Evolutionary conservation across 2,888 invertebrate species (phyloP).

Genomic region (Mongoloraphidia duomilia): DNA sequence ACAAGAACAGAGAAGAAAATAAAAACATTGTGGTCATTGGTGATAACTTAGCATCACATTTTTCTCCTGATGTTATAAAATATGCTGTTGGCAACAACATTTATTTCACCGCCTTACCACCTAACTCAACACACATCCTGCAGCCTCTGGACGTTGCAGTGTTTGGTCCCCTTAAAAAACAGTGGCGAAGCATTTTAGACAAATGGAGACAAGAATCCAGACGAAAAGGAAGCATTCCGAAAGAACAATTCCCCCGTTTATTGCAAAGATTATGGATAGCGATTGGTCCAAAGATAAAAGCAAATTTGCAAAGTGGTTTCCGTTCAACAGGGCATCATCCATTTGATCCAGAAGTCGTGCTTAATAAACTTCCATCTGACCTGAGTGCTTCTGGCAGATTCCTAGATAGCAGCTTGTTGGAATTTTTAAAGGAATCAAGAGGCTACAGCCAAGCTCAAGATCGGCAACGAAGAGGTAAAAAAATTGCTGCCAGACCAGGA

Average conservation of each 20-base stretch:
- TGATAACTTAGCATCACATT: constrained; percentile 18
- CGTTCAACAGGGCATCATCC: constrained; percentile 8
- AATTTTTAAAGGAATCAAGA: constrained; percentile 4
- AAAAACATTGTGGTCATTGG: constrained; percentile 22
- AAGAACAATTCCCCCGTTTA: constrained; percentile 9
- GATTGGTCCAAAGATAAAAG: constrained; percentile 1
- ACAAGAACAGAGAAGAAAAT: too few species aligned
- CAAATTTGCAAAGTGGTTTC: constrained; percentile 6
- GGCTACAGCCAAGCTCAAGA: constrained; percentile 1
- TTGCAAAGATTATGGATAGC: constrained; percentile 5
- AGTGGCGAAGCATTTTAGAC: constrained; percentile 10
- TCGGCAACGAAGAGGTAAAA: neutral
- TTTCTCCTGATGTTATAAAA: constrained; percentile 14
- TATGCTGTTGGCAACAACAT: constrained; percentile 11
- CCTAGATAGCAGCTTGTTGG: constrained; percentile 2
- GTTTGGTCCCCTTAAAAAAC: constrained; percentile 10
- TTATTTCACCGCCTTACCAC: constrained; percentile 10
- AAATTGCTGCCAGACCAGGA: neutral
- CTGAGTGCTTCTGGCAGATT: constrained; percentile 1
- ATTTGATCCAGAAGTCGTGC: constrained; percentile 5
- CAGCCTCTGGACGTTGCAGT: constrained; percentile 11
- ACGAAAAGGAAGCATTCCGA: constrained; percentile 2
- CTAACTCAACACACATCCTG: constrained; percentile 12
- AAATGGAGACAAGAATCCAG: constrained; percentile 11
- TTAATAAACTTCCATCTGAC: constrained; percentile 4